Evolutionary conservation across 1,140 invertebrate species (phyloP), one percentile per base, ranked within the genome.

Genomic region (Papilio dardanus): DNA sequence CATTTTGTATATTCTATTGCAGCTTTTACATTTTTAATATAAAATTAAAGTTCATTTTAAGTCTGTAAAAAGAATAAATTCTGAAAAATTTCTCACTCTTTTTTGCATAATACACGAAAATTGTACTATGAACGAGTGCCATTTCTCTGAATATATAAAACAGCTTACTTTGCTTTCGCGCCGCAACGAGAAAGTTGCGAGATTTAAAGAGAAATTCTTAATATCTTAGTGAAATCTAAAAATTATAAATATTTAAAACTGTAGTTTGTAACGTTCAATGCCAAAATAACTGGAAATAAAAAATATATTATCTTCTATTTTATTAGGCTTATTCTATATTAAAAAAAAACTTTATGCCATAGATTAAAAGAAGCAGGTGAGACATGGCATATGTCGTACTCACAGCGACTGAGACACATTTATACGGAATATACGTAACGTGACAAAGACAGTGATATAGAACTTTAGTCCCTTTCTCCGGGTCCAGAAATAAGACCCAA

Each of bases 81-180:
- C 21, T 0, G 21, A 10, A 24, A 4, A 54, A 24, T 54, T 24
- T 24, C 21, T n/a, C n/a, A n/a, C 21, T 54, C 19, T 24, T 54
- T 54, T 62, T 28, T 62, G 54, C 54, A 62, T 62, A 62, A 62
- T 62, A 28, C 54, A 62, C 24, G 21, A 62, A 58, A 50, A 62
- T 62, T 62, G 54, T 62, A 62, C 30, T 28, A 62, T 62, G 10
- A 62, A 62, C 54, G 54, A 62, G 54, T 4, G 12, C 54, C 24
- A 62, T 12, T 62, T 62, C 14, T 12, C 54, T 28, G 24, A 28
- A 62, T 14, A 62, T 62, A 30, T 62, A 62, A 62, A 62, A 28
- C 54, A 30, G 54, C 24, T 62, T 21, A 62, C 30, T 62, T 62
- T 28, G 54, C 54, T 46, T 46, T 46, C 8, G 54, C 54, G 54